Conservation (phyloP, 1,140 invertebrate genomes). For the Onthophagus taurus region DNA sequence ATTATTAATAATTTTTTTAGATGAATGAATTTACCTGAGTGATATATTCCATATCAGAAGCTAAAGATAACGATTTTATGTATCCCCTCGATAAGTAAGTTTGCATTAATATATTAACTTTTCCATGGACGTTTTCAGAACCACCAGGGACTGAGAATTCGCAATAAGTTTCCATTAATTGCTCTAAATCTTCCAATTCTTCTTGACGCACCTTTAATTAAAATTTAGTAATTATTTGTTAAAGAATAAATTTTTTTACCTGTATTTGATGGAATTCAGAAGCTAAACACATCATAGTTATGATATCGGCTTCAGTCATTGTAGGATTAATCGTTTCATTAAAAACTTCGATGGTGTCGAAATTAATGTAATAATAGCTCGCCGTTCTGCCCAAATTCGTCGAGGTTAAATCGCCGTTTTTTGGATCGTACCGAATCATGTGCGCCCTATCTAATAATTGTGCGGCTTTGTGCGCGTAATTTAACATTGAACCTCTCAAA, state of each 20-base stretch:
- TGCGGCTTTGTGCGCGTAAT: conserved; percentile 49
- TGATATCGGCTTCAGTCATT: conserved; percentile 81
- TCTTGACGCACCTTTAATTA: conserved; percentile 75
- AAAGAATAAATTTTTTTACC: conserved; percentile 39
- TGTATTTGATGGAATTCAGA: conserved; percentile 96
- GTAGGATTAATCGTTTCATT: conserved; percentile 66
- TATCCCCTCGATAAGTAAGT: conserved; percentile 73
- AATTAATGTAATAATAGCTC: conserved; percentile 96
- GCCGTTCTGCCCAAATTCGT: conserved; percentile 89
- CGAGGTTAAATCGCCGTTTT: conserved; percentile 65
- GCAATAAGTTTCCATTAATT: conserved; percentile 60
- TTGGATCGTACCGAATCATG: conserved; percentile 88
- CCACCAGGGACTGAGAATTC: conserved; percentile 68
- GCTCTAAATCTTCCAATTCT: conserved; percentile 84
- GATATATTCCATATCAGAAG: conserved; percentile 90
- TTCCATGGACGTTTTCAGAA: conserved; percentile 83
- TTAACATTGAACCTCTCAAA: conserved; percentile 20
- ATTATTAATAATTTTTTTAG: neutral
- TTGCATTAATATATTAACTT: conserved; percentile 96
- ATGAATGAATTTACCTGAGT: conserved; percentile 56
- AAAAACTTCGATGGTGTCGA: conserved; percentile 89
- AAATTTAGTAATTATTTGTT: conserved; percentile 5
- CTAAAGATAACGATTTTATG: conserved; percentile 79
- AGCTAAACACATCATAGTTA: conserved; percentile 81
- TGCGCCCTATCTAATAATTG: conserved; percentile 79